Base-by-base conservation (phyloP, 2,797 vertebrate genomes). In the Gobionotothen gibberifrons region DNA sequence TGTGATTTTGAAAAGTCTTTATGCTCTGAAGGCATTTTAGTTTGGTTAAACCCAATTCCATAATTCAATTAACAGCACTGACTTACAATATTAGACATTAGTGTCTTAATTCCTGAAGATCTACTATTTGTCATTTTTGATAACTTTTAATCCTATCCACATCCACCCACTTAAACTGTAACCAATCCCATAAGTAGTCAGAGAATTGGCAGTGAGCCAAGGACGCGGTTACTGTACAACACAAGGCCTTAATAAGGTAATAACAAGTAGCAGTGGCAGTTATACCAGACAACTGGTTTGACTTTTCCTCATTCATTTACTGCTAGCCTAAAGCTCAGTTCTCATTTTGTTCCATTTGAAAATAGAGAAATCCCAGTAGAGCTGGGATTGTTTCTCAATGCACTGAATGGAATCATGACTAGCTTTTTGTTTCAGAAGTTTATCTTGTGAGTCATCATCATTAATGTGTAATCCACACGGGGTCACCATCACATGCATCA, bases 371-470 rank as follows among this genome's bases (percentile, higher is more conserved):
- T 42, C 17, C 19, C 3, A 70, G 4, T 17, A n/a, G 21, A 44
- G 22, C 26, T 11, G 21, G 17, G 11, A 36, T 16, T 19, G n/a
- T n/a, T 48, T 49, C 42, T 12, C 14, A 52, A 3, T 61, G n/a
- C 17, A 59, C 42, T 47, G 15, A 53, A 29, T 22, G 26, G 9
- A 5, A 17, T 69, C 32, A 42, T 19, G 10, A 15, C 47, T 5
- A 2, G 14, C 46, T 36, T 57, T 49, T 61, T 53, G 29, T 43
- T 17, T 26, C 3, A 0, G 14, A 49, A 39, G 36, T 49, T 61
- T 47, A 65, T 49, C 16, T 17, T 19, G 9, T 71, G 29, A 79
- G 12, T 69, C 15, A 66, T 51, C 32, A 14, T 26, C 36, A 46
- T 26, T 12, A 39, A 49, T 42, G 14, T 46, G 26, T 48, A 32